phyloP scores from a whole-genome alignment of 2,888 invertebrate genomes.

The Cryptocheilus praepositus region DNA sequence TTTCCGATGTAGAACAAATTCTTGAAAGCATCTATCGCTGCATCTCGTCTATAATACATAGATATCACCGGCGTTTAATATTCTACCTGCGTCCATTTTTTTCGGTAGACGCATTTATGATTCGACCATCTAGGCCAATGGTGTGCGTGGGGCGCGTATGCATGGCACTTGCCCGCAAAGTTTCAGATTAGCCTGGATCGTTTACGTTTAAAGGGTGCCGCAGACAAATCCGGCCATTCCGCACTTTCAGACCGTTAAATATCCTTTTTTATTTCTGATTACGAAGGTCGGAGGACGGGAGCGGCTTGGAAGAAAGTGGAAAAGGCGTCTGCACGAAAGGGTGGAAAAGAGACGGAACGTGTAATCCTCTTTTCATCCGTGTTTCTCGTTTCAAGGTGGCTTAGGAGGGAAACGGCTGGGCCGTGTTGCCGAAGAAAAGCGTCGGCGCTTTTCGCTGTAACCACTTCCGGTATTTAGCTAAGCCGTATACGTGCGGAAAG shows the following conservation, averaged over 20 bases:
- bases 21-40: no score
- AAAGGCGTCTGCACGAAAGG: not conserved
- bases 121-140: no score
- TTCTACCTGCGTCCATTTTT: no score
- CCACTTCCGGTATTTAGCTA: conserved; percentile 64
- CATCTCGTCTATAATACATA: no score
- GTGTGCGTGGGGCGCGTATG: no score
- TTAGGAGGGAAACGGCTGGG: conserved; percentile 38
- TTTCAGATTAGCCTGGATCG: no score
- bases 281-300: not conserved
- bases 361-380: conserved; percentile 51
- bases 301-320: not conserved
- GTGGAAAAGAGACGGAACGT: conserved; percentile 2
- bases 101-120: no score
- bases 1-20: no score
- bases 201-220: no score
- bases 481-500: conserved; percentile 35
- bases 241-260: not conserved
- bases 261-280: conserved; percentile 19
- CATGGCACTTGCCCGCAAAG: no score
- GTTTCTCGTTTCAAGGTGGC: conserved; percentile 50
- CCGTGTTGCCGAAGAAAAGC: conserved; percentile 32
- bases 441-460: conserved; percentile 52
- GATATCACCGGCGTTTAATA: no score
- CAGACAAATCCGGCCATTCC: no score